Evolutionary conservation across 35 echinoderm and acorn worm species (phyloP).

Genomic region (Apostichopus japonicus): DNA sequence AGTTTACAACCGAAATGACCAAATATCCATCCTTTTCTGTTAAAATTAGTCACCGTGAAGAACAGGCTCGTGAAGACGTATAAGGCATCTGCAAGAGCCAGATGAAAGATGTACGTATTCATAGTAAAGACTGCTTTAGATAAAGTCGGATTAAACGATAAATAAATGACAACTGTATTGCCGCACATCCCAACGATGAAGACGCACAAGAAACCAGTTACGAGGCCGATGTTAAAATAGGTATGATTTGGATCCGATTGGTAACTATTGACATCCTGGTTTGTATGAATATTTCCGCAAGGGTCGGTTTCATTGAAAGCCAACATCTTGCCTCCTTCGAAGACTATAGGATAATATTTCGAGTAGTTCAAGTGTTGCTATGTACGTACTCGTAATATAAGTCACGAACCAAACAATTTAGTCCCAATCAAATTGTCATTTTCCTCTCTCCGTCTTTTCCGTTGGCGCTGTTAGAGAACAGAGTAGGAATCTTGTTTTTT

Average conservation of each 20-base stretch:
- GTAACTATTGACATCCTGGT: neutral
- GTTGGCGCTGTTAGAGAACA: neutral
- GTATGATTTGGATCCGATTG: neutral
- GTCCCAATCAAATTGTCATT: neutral
- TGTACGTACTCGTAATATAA: too few relatives aligned
- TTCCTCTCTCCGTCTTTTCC: neutral
- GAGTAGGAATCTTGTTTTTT: too few relatives aligned
- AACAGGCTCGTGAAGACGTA: slow-evolving; percentile 54
- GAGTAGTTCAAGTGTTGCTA: too few relatives aligned
- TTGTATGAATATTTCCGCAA: neutral
- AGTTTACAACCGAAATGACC: slow-evolving; percentile 55
- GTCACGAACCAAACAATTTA: too few relatives aligned
- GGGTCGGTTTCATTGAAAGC: neutral
- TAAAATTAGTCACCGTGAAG: slow-evolving; percentile 48
- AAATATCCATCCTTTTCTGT: slow-evolving; percentile 26
- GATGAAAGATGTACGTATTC: slow-evolving; percentile 61
- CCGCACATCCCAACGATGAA: slow-evolving; percentile 33
- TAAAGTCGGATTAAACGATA: slow-evolving; percentile 7
- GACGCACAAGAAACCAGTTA: slow-evolving; percentile 31
- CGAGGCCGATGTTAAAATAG: slow-evolving; percentile 15
- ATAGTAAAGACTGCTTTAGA: slow-evolving; percentile 32
- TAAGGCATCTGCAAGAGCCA: slow-evolving; percentile 30
- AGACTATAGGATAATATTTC: neutral
- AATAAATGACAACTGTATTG: slow-evolving; percentile 30
- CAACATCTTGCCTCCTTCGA: neutral